Conservation (phyloP, 2,888 invertebrate genomes). For the Melanargia galathea region DNA sequence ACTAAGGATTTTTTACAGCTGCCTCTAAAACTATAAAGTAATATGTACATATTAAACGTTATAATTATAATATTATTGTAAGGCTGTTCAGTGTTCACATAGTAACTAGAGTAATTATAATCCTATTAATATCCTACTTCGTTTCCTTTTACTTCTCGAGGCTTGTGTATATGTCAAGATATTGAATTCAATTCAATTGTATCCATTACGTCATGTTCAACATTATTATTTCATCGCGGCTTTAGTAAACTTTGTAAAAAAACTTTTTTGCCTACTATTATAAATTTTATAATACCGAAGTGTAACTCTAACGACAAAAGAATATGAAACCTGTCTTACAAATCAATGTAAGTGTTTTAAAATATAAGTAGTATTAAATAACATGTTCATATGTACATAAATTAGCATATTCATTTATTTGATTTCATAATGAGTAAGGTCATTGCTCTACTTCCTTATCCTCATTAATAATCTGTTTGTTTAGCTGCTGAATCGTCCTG, state of each 20-base stretch:
- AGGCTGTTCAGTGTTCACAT: constrained; percentile 26
- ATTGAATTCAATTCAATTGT: constrained; percentile 16
- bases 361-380: too few relatives aligned
- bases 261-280: background rate
- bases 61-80: constrained; percentile 3
- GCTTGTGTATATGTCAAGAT: constrained; percentile 13
- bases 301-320: too few relatives aligned
- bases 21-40: background rate
- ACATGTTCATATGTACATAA: background rate
- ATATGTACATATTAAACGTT: background rate
- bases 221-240: too few relatives aligned
- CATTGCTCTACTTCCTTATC: constrained; percentile 21
- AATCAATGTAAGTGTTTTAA: too few relatives aligned
- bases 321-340: too few relatives aligned
- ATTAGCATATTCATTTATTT: constrained; percentile 1
- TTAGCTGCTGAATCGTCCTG: too few relatives aligned
- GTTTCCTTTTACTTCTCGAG: constrained; percentile 38
- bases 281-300: background rate
- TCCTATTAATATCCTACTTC: constrained; percentile 30
- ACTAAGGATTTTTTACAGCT: background rate
- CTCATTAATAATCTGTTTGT: background rate
- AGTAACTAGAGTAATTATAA: constrained; percentile 37
- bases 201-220: constrained; percentile 6
- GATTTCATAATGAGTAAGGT: constrained; percentile 17
- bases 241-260: background rate